phyloP scores from a whole-genome alignment of 2,797 vertebrate species.

The Catamblyrhynchus diadema region DNA sequence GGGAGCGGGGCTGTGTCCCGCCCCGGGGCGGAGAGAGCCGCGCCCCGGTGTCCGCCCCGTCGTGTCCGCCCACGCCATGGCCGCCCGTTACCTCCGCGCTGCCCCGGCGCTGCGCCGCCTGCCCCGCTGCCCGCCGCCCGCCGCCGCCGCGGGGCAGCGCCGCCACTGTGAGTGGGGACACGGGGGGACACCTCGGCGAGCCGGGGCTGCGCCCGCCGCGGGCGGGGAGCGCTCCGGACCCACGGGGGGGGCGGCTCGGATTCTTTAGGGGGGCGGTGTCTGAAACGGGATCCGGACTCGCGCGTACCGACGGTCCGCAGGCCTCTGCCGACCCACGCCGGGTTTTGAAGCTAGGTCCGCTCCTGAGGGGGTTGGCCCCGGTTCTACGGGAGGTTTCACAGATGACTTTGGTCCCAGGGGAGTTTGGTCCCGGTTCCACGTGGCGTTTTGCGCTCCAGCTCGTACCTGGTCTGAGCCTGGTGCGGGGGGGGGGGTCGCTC shows the following conservation, averaged over 20 bases:
- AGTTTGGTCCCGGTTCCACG: not conserved
- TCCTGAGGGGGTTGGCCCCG: not conserved
- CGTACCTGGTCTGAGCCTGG: too few relatives aligned
- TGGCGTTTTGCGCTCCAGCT: not conserved
- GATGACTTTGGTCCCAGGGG: not conserved
- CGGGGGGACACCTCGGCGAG: not conserved
- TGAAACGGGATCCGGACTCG: not conserved
- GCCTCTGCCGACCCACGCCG: not conserved
- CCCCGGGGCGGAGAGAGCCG: conserved; percentile 32
- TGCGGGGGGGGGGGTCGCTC: not conserved
- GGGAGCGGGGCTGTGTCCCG: not conserved
- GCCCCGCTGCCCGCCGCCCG: not conserved
- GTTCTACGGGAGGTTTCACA: not conserved
- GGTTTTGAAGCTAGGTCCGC: not conserved
- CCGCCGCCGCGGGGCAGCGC: not conserved
- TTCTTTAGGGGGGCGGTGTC: not conserved
- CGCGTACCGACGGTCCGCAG: not conserved
- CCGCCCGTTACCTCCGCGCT: conserved; percentile 23
- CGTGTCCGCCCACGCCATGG: conserved; percentile 31
- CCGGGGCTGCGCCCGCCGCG: not conserved
- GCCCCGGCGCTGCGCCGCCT: not conserved
- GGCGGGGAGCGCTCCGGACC: not conserved
- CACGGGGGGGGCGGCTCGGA: not conserved
- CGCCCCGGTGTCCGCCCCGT: not conserved
- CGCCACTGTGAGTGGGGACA: conserved; percentile 26